These are phyloP conservation scores for Falco punctatus DNA, from an alignment of 2,113 vertebrate genomes.

Conservation along the genomic window DNA sequence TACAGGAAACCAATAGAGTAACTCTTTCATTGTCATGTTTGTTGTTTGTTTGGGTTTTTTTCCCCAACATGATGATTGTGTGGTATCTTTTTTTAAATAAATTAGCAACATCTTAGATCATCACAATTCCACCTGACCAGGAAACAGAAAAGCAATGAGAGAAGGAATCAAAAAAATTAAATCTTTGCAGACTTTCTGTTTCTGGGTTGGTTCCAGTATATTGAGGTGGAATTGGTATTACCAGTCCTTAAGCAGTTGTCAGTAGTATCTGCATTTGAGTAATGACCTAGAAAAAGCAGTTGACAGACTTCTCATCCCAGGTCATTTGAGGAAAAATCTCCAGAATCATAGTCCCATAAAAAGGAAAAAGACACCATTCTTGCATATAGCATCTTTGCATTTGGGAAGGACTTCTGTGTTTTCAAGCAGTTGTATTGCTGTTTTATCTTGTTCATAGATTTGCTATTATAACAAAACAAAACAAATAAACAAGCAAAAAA, in stretches of 20 bases:
- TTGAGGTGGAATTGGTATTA: not conserved
- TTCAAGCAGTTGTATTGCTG: not conserved
- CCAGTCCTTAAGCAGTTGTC: not conserved
- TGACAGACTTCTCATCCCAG: not conserved
- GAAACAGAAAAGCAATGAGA: not conserved
- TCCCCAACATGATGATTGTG: not conserved
- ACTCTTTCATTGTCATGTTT: not conserved
- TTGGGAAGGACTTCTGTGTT: not conserved
- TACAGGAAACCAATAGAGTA: not conserved
- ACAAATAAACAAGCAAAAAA: too few relatives aligned
- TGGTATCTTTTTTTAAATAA: not conserved
- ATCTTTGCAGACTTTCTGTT: not conserved
- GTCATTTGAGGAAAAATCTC: not conserved
- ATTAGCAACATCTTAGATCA: not conserved
- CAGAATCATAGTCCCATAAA: not conserved
- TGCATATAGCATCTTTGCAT: not conserved
- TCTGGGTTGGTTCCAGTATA: not conserved
- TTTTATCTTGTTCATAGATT: not conserved
- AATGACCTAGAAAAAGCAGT: not conserved
- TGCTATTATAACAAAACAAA: not conserved
- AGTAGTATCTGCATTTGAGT: not conserved
- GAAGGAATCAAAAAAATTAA: not conserved
- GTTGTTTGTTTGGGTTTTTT: not conserved
- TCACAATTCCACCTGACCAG: not conserved
- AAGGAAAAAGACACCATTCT: not conserved